phyloP scores from a whole-genome alignment of 1,140 invertebrate genomes.

The Neoseiulus cucumeris region DNA sequence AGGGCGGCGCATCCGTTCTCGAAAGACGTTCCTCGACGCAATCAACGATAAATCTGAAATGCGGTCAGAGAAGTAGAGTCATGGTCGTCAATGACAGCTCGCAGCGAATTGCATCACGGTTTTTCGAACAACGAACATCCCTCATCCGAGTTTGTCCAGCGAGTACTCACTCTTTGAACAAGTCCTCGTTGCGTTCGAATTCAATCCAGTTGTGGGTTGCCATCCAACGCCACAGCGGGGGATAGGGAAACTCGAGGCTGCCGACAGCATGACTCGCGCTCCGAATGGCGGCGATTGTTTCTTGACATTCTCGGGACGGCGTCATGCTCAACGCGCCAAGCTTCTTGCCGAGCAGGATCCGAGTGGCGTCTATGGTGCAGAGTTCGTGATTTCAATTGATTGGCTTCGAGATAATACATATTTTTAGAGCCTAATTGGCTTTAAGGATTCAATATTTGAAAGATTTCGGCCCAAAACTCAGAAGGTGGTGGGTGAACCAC shows the following conservation, averaged over 20 bases:
- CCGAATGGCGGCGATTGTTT: background rate
- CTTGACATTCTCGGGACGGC: background rate
- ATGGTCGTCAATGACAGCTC: background rate
- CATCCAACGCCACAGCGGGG: background rate
- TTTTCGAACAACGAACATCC: background rate
- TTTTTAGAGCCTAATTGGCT: too few species aligned
- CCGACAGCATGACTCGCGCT: background rate
- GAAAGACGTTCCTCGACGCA: background rate
- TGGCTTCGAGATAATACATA: too few species aligned
- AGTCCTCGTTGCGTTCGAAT: background rate
- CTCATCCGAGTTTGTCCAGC: background rate
- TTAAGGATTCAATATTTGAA: too few species aligned
- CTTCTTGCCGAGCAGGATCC: background rate
- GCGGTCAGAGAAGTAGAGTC: too few species aligned
- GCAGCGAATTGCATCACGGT: background rate
- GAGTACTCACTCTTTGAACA: constrained; percentile 8
- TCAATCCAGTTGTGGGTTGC: constrained; percentile 7
- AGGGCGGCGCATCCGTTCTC: background rate
- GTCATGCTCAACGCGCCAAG: background rate
- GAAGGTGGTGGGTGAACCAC: too few species aligned
- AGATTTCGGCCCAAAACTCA: too few species aligned
- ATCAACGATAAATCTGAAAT: background rate
- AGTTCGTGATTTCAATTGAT: too few species aligned
- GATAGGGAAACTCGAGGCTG: background rate
- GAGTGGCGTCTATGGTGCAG: background rate